phyloP scores from a whole-genome alignment of 1,140 invertebrate species.

The Eulimnadia texana region DNA sequence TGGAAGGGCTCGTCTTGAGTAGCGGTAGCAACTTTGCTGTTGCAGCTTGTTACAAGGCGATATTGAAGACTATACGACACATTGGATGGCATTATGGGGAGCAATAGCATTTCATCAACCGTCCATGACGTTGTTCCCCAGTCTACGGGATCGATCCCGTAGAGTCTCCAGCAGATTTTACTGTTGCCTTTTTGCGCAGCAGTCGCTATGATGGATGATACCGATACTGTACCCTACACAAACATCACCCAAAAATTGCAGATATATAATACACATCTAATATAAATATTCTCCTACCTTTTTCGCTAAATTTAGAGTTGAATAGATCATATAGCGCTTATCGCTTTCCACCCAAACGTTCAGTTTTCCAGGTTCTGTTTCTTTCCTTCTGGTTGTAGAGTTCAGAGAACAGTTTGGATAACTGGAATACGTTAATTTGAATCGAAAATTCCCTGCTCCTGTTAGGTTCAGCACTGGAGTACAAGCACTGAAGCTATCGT shows the following conservation, averaged over 20 bases:
- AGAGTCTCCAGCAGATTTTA: constrained; percentile 29
- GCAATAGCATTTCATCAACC: constrained; percentile 26
- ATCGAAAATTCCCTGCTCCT: constrained; percentile 26
- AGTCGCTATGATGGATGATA: constrained; percentile 18
- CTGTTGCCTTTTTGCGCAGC: constrained; percentile 19
- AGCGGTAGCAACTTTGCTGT: neutral
- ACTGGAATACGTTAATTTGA: constrained; percentile 27
- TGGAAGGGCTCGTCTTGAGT: constrained; percentile 16
- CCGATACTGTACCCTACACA: constrained; percentile 18
- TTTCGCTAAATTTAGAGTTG: neutral
- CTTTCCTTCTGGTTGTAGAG: constrained; percentile 27
- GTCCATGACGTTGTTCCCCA: constrained; percentile 27
- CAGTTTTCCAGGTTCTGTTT: constrained; percentile 21
- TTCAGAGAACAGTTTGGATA: constrained; percentile 13
- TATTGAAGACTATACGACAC: constrained; percentile 27
- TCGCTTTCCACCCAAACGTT: neutral
- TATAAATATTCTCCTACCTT: neutral
- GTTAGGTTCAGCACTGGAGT: constrained; percentile 25
- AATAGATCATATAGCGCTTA: neutral
- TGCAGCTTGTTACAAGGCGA: constrained; percentile 25
- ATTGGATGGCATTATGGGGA: constrained; percentile 23
- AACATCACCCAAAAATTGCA: neutral
- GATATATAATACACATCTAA: neutral
- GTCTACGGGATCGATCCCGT: constrained; percentile 23
- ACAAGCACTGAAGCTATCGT: constrained; percentile 25